phyloP scores from a whole-genome alignment of 2,113 vertebrate species.

The Puma concolor region DNA sequence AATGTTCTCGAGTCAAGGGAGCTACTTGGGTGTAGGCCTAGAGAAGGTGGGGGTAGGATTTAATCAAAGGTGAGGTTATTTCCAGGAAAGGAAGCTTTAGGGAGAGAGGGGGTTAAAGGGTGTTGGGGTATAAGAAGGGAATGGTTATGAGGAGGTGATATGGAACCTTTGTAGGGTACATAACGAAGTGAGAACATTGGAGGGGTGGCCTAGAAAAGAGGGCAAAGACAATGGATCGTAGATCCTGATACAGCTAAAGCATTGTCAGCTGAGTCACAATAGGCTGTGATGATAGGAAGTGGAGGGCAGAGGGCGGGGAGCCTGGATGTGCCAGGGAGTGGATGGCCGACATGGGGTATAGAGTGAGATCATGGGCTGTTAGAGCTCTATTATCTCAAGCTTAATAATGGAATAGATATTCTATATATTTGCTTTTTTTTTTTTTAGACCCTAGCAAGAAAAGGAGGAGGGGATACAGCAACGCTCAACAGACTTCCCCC shows the following conservation, averaged over 20 bases:
- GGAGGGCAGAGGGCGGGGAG: not conserved
- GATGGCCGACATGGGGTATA: not conserved
- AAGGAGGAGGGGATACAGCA: not conserved
- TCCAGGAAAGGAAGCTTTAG: not conserved
- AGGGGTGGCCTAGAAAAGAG: not conserved
- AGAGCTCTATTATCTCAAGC: not conserved
- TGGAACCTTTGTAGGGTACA: not conserved
- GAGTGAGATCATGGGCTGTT: fast-evolving
- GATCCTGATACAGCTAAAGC: not conserved
- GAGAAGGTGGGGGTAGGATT: not conserved
- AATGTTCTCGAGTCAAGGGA: not conserved
- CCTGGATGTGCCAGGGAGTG: not conserved
- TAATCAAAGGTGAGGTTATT: not conserved
- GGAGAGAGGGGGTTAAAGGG: not conserved
- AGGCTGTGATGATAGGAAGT: not conserved
- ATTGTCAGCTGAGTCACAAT: fast-evolving
- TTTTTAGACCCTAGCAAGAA: not conserved
- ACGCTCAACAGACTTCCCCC: not conserved
- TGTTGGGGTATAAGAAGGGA: not conserved
- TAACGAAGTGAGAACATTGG: not conserved
- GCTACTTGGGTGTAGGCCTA: not conserved
- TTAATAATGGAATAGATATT: not conserved
- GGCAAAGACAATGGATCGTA: too few relatives aligned
- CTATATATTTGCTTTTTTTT: not conserved
- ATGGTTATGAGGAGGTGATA: not conserved